A percentile compares a stretch with the other conserved stretches of the same genome.
Evolutionary conservation across 2,113 vertebrate genomes (phyloP).

Genomic region (Pelecanoides urinatrix): DNA sequence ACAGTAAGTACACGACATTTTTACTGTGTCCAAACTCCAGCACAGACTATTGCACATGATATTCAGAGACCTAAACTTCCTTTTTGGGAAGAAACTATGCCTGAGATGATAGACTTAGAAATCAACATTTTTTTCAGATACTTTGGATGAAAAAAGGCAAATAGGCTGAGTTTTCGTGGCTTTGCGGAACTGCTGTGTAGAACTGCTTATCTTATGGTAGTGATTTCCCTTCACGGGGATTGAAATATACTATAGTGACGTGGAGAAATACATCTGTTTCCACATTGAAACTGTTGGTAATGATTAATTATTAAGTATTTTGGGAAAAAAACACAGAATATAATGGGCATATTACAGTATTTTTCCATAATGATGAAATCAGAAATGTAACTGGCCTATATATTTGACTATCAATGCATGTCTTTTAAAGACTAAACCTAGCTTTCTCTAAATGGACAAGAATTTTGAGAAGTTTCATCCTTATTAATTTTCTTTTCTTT

Average conservation of each 20-base stretch:
- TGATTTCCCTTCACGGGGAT: not conserved
- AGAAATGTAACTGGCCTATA: not conserved
- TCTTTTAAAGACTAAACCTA: not conserved
- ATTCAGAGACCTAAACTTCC: not conserved
- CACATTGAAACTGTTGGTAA: constrained; percentile 1
- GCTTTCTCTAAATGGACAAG: not conserved
- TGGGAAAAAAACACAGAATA: not conserved
- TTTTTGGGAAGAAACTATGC: not conserved
- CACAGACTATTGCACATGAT: not conserved
- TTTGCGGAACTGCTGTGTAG: not conserved
- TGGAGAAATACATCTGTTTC: constrained; percentile 35
- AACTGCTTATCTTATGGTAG: not conserved
- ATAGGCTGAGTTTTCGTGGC: not conserved
- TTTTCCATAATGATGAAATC: not conserved
- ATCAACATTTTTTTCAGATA: not conserved
- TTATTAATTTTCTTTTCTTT: not conserved
- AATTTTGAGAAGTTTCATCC: not conserved
- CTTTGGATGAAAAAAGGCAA: not conserved
- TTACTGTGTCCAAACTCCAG: not conserved
- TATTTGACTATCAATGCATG: not conserved
- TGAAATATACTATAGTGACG: not conserved
- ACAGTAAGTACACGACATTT: not conserved
- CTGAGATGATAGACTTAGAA: not conserved
- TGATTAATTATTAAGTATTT: not conserved
- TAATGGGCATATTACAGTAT: not conserved